These are phyloP conservation scores for Zeugodacus cucurbitae DNA, from an alignment of 1,140 invertebrate genomes.

Conservation along the genomic window DNA sequence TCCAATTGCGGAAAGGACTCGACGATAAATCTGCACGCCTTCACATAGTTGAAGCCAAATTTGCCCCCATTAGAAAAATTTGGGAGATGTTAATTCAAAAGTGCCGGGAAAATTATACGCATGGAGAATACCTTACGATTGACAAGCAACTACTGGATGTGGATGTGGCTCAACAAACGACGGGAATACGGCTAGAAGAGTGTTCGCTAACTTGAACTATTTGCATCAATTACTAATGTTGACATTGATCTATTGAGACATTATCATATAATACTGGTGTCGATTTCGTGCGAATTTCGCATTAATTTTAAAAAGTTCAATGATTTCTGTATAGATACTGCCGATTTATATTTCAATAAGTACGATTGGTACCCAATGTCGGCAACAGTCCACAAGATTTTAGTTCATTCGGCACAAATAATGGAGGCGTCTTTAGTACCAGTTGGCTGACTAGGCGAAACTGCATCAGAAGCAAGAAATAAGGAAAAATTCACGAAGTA, in stretches of 20 bases:
- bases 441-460: no score
- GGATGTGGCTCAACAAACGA: constrained; percentile 40
- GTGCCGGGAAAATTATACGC: no score
- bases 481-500: no score
- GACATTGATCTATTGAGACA: constrained; percentile 11
- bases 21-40: no score
- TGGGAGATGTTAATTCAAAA: no score
- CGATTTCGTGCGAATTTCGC: constrained; percentile 34
- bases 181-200: constrained; percentile 38
- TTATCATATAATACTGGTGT: constrained; percentile 12
- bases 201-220: background rate
- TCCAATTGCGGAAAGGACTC: background rate
- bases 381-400: constrained; percentile 39
- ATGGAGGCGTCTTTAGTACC: no score
- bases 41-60: no score
- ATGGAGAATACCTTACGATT: no score
- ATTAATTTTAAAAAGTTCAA: constrained; percentile 23
- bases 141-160: no score
- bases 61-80: no score
- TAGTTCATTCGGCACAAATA: background rate
- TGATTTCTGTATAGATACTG: background rate
- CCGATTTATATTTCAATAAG: background rate
- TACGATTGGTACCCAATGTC: constrained; percentile 32
- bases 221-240: constrained; percentile 32
- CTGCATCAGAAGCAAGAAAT: no score